Conservation (phyloP, 2,888 invertebrate genomes). For the Catocala fraxini region DNA sequence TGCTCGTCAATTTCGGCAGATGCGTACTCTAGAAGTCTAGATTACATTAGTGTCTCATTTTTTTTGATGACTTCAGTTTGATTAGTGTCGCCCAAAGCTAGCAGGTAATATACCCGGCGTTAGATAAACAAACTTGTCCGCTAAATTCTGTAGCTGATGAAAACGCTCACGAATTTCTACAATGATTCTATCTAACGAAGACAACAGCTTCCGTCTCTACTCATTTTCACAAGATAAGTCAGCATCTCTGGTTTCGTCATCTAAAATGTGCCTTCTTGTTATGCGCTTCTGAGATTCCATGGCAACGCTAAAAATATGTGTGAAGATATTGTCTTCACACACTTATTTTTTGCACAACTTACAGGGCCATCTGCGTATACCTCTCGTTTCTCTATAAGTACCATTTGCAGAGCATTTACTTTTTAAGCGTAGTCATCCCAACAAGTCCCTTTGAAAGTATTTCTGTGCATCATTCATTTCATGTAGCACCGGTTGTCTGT, state of each 20-base stretch:
- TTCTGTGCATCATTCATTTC: too few species aligned
- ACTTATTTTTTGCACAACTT: too few species aligned
- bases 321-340: too few species aligned
- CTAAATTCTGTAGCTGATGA: not conserved
- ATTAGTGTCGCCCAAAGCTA: not conserved
- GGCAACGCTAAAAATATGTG: not conserved
- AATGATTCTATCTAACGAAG: constrained; percentile 26
- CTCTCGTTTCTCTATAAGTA: too few species aligned
- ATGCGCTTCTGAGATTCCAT: not conserved
- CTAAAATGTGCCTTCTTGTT: constrained; percentile 19
- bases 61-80: too few species aligned
- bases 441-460: too few species aligned
- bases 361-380: too few species aligned
- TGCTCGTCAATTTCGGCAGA: not conserved
- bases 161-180: constrained; percentile 4
- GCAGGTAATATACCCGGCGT: not conserved
- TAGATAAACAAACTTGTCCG: not conserved
- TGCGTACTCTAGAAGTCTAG: not conserved
- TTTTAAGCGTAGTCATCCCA: too few species aligned
- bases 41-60: too few species aligned
- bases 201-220: constrained; percentile 23
- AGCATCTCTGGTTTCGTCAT: constrained; percentile 18
- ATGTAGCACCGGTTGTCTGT: too few species aligned
- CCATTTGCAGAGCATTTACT: too few species aligned
- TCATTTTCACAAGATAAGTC: constrained; percentile 28